Percentiles rank a stretch among this genome's conserved stretches.
Evolutionary conservation across 1,140 invertebrate genomes (phyloP).

Genomic region (Neodiprion virginianus): DNA sequence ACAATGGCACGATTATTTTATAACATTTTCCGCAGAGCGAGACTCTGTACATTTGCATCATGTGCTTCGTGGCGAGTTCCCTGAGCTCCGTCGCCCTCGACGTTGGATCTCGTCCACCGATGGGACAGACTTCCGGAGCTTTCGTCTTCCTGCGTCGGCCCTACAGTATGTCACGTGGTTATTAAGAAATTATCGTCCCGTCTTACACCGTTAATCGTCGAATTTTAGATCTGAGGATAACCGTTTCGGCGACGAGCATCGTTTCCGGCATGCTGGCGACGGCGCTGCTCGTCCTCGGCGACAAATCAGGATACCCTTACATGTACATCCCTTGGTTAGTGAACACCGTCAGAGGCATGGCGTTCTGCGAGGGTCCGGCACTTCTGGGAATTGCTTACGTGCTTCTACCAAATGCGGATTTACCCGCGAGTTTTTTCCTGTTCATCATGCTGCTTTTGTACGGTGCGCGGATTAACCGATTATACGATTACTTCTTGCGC

Average conservation of each 20-base stretch:
- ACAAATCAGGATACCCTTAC: conserved; percentile 39
- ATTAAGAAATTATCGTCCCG: conserved; percentile 27
- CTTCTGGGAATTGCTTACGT: conserved; percentile 31
- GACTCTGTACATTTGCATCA: conserved; percentile 34
- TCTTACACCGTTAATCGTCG: conserved; percentile 42
- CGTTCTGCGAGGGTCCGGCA: conserved; percentile 36
- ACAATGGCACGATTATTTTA: no score
- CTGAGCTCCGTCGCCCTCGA: conserved; percentile 41
- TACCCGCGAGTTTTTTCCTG: conserved; percentile 34
- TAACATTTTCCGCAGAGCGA: conserved; percentile 11
- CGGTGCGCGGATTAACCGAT: conserved; percentile 27
- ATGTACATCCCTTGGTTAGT: conserved; percentile 46
- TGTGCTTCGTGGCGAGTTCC: conserved; percentile 40
- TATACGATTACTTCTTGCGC: no score
- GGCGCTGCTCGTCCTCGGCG: conserved; percentile 36
- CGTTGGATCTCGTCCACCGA: conserved; percentile 27
- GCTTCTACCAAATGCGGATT: conserved; percentile 32
- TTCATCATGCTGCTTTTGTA: conserved; percentile 38
- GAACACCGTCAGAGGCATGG: conserved; percentile 41
- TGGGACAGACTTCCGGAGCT: neutral
- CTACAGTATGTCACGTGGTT: conserved; percentile 21
- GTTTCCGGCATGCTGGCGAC: conserved; percentile 39
- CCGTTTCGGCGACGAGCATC: neutral
- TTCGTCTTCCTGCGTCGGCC: conserved; percentile 4
- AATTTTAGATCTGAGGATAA: conserved; percentile 26